Base-by-base conservation (phyloP, 2,113 vertebrate species). In the Phocoena phocoena region DNA sequence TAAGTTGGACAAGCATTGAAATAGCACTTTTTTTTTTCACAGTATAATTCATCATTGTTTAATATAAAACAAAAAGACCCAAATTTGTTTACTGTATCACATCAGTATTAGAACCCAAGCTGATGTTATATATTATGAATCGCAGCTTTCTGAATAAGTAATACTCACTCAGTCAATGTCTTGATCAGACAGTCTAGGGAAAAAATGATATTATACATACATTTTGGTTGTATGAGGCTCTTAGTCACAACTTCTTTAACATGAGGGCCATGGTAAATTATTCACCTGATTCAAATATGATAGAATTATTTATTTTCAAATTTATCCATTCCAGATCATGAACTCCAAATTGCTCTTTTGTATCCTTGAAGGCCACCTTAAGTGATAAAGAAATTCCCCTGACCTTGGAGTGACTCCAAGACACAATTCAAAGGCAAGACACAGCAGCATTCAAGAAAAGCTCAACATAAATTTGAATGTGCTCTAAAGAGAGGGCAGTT, bases 381-480 rank as follows among this genome's bases (percentile, higher is more conserved):
- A 95, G 26, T 96, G 84, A 84, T 67, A 88, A 97, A 95, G 88
- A 96, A 92, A 95, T 94, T 71, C 62, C 74, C 21, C 55, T 95
- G 63, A 96, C 91, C 91, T 97, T 95, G 70, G 79, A 95, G 33
- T 96, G 94, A 97, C 83, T 80, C 90, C 50, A 95, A 74, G 85
- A 96, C 36, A 96, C 76, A 76, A 93, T 81, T 87, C 79, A 80
- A 93, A 93, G 62, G 65, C 93, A 87, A 92, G 93, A 89, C 74
- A 92, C 17, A 94, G 63, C 44, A 81, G 28, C 38, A 84, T 85
- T 95, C 15, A 65, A 33, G 82, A 93, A 60, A 94, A 83, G 23
- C 76, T 95, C 94, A 88, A 86, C 55, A 50, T 77, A 91, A 91
- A 97, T 96, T 94, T 97, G 92, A 97, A 95, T 95, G 62, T 58